Percentiles rank a stretch among this genome's conserved stretches.
Conservation (phyloP, 2,797 vertebrate species). For the Erpetoichthys calabaricus region DNA sequence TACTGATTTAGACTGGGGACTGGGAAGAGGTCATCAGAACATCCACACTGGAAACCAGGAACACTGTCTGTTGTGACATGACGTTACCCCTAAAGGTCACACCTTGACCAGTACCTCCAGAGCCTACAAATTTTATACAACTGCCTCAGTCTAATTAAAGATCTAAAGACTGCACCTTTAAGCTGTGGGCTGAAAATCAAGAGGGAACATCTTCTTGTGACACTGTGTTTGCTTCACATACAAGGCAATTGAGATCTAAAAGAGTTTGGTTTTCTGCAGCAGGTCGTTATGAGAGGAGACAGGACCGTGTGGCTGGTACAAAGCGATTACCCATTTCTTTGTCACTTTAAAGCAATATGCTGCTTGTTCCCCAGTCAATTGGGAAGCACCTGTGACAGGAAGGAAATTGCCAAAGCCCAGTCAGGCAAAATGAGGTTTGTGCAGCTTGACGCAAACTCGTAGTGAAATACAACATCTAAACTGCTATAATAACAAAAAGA, state of each 20-base stretch:
- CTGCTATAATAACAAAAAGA: slow-evolving; percentile 27
- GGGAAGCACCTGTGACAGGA: slow-evolving; percentile 41
- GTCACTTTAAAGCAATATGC: slow-evolving; percentile 47
- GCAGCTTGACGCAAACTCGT: slow-evolving; percentile 34
- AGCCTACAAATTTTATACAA: no score
- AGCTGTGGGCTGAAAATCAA: no score
- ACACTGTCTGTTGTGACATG: no score
- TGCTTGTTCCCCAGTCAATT: slow-evolving; percentile 42
- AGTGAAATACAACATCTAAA: slow-evolving; percentile 26
- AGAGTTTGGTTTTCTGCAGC: slow-evolving; percentile 42
- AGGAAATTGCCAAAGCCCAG: slow-evolving; percentile 35
- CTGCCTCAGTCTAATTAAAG: no score
- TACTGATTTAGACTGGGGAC: no score
- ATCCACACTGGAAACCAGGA: no score
- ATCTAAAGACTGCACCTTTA: no score
- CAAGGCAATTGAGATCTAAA: slow-evolving; percentile 35
- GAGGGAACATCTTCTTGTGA: no score
- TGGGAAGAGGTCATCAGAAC: no score
- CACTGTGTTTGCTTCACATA: slow-evolving; percentile 16
- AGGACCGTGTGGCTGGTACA: slow-evolving; percentile 34
- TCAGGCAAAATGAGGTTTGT: slow-evolving; percentile 40
- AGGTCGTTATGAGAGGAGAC: slow-evolving; percentile 42
- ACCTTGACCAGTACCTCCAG: no score
- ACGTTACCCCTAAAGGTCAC: no score
- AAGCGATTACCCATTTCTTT: slow-evolving; percentile 43